Conservation (phyloP, 92 coral and sea anemone species). For the Siderastrea radians region DNA sequence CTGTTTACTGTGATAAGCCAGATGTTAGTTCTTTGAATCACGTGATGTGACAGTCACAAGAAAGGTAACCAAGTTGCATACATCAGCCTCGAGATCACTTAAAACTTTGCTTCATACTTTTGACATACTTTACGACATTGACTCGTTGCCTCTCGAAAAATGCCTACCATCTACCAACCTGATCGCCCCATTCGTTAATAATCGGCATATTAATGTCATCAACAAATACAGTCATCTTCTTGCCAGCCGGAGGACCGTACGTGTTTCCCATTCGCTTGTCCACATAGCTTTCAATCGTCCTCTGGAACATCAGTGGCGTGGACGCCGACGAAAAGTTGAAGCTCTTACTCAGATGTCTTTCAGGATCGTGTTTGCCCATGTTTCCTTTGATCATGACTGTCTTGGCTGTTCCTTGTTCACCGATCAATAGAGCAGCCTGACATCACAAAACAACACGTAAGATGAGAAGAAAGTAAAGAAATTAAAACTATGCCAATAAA, state of each 20-base stretch:
- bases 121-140: background rate
- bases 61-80: no score
- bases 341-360: conserved; percentile 91
- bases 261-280: conserved; percentile 93
- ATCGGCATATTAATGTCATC: conserved; percentile 91
- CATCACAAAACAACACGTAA: background rate
- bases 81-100: no score
- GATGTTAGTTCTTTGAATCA: no score
- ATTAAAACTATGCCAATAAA: background rate
- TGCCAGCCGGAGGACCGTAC: conserved; percentile 94
- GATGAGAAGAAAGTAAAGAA: background rate
- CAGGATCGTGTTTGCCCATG: conserved; percentile 94
- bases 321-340: conserved; percentile 99
- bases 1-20: no score
- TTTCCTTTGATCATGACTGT: conserved; percentile 98
- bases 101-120: background rate
- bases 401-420: conserved; percentile 99
- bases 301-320: conserved; percentile 92
- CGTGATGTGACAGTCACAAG: no score
- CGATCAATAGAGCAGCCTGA: conserved; percentile 96
- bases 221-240: conserved; percentile 90
- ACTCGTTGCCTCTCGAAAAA: no score
- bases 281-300: conserved; percentile 93
- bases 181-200: conserved; percentile 95
- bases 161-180: conserved; percentile 48